Conservation (phyloP, 2,888 invertebrate genomes). For the Cryptops parisi region DNA sequence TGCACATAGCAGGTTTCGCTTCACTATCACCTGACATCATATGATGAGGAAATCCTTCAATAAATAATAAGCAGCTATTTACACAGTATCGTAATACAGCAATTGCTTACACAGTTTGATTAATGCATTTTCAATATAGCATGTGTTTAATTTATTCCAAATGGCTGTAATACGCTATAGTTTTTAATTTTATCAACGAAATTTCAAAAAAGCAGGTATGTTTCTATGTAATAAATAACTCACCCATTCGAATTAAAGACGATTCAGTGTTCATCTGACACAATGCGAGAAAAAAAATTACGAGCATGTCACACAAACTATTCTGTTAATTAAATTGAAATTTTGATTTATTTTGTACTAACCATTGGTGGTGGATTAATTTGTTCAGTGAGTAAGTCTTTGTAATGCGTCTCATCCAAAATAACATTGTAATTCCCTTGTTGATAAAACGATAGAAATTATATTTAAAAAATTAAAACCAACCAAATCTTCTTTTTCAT, state of each 20-base stretch:
- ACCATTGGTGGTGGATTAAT: conserved; percentile 33
- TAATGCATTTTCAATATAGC: not conserved
- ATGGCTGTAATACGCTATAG: no score
- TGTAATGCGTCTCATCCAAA: conserved; percentile 63
- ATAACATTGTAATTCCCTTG: conserved; percentile 67
- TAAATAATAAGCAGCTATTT: not conserved
- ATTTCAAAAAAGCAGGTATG: no score
- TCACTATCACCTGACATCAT: conserved; percentile 41
- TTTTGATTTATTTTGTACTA: no score
- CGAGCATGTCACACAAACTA: no score
- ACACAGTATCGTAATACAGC: no score
- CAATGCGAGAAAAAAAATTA: not conserved
- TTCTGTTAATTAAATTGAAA: not conserved
- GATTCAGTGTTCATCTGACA: conserved; percentile 40
- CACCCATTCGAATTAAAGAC: conserved; percentile 85
- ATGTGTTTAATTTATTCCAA: no score
- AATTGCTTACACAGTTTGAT: not conserved
- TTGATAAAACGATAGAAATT: conserved; percentile 7
- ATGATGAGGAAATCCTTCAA: conserved; percentile 60
- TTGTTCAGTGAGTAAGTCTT: conserved; percentile 36
- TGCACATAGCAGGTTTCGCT: conserved; percentile 65
- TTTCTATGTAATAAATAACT: no score
- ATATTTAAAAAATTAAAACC: not conserved
- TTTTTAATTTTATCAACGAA: no score
- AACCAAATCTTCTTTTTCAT: not conserved